A percentile compares a stretch with the other conserved stretches of the same genome.
phyloP scores from a whole-genome alignment of 2,797 vertebrate genomes.

The Scyliorhinus canicula region DNA sequence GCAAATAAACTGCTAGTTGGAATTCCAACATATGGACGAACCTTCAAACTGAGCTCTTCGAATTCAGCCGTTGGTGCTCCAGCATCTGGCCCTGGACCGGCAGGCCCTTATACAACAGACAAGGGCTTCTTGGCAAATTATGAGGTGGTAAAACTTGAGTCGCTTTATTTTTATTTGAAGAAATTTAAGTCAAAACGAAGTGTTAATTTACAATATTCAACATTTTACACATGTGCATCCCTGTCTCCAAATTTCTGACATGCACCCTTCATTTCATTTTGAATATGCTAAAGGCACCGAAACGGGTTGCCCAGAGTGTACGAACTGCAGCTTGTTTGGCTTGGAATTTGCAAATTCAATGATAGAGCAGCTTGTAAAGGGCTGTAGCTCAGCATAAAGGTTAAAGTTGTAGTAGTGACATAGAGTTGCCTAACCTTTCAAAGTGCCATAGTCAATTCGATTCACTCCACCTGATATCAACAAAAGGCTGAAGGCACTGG shows the following conservation, averaged over 20 bases:
- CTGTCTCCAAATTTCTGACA: background rate
- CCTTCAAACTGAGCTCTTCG: background rate
- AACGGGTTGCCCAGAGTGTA: background rate
- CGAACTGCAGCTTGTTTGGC: background rate
- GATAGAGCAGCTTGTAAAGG: background rate
- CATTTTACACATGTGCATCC: background rate
- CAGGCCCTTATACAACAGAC: background rate
- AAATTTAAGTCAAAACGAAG: background rate
- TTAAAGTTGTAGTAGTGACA: background rate
- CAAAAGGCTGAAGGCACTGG: too few relatives aligned
- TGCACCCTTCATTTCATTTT: background rate
- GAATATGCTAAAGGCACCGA: background rate
- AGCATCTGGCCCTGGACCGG: slow-evolving; percentile 13
- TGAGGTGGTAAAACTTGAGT: slow-evolving; percentile 11
- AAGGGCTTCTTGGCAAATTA: background rate
- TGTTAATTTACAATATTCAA: background rate
- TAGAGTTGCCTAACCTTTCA: background rate
- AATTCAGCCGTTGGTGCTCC: background rate
- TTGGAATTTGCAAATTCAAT: background rate
- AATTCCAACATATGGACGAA: slow-evolving; percentile 17
- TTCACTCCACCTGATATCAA: too few relatives aligned
- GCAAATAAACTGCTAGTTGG: background rate
- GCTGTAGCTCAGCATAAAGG: background rate
- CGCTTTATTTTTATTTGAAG: background rate
- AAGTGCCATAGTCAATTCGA: too few relatives aligned